Conservation (phyloP, 2,113 vertebrate genomes). For the Embiotoca jacksoni region DNA sequence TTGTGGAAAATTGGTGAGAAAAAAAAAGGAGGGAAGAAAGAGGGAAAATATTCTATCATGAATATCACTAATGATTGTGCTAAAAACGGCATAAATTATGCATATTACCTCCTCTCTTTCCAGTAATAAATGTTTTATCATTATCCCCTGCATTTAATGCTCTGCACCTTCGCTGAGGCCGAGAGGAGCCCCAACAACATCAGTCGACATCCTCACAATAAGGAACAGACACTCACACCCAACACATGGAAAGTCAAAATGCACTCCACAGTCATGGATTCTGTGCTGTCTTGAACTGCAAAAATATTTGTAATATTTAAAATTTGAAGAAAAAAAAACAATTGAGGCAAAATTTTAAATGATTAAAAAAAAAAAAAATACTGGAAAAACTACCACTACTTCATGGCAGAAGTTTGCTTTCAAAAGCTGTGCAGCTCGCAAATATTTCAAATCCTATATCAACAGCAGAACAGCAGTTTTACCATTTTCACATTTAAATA, state of each 20-base stretch:
- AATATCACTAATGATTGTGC: slow-evolving; percentile 99
- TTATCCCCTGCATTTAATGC: slow-evolving; percentile 97
- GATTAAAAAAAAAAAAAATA: slow-evolving; percentile 4
- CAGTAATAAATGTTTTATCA: slow-evolving; percentile 99
- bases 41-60: slow-evolving; percentile 92
- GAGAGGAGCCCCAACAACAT: slow-evolving; percentile 92
- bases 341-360: neutral
- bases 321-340: neutral
- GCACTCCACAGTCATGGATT: slow-evolving; percentile 81
- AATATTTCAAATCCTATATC: slow-evolving; percentile 49
- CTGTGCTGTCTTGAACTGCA: slow-evolving; percentile 59
- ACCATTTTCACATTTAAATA: slow-evolving; percentile 34
- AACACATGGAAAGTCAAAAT: slow-evolving; percentile 84
- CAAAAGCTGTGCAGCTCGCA: neutral
- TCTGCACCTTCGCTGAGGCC: slow-evolving; percentile 92
- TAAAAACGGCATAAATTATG: slow-evolving; percentile 99
- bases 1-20: slow-evolving; percentile 89
- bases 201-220: slow-evolving; percentile 91
- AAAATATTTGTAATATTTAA: slow-evolving; percentile 14
- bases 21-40: slow-evolving; percentile 67
- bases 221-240: slow-evolving; percentile 89
- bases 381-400: neutral
- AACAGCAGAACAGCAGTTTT: slow-evolving; percentile 37
- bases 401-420: neutral
- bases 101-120: slow-evolving; percentile 99